Percentiles rank a stretch among this genome's conserved stretches.
Conservation (phyloP, 2,797 vertebrate species). For the Pristis pectinata region DNA sequence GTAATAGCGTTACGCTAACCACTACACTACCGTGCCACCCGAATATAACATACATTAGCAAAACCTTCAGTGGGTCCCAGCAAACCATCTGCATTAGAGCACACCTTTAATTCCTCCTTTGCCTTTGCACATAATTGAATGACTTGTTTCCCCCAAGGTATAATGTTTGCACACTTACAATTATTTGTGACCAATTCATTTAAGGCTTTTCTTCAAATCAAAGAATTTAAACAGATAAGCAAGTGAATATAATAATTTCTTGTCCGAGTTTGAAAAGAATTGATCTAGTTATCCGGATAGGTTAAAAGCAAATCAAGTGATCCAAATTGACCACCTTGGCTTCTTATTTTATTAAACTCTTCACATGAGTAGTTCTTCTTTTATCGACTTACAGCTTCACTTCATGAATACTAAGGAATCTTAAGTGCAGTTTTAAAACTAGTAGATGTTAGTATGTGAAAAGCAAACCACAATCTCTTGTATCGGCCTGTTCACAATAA, state of each 20-base stretch:
- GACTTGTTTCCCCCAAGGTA: not conserved
- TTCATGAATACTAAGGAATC: not conserved
- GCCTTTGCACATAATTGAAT: not conserved
- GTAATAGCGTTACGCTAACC: too few relatives aligned
- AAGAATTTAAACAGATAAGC: not conserved
- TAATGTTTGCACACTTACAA: not conserved
- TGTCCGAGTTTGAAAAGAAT: not conserved
- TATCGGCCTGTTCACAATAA: constrained; percentile 3
- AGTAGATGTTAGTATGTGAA: not conserved
- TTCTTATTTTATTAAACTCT: not conserved
- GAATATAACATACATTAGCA: too few relatives aligned
- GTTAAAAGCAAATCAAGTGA: not conserved
- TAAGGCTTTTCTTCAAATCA: not conserved
- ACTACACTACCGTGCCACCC: too few relatives aligned
- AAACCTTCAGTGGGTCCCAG: not conserved
- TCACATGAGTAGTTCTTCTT: not conserved
- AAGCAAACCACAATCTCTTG: not conserved
- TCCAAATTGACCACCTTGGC: not conserved
- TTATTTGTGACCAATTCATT: not conserved
- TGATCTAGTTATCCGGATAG: not conserved
- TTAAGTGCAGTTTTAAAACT: not conserved
- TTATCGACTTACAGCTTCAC: not conserved
- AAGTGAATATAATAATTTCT: not conserved
- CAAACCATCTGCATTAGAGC: not conserved
- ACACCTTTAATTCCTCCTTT: too few relatives aligned